Evolutionary conservation across 2,113 vertebrate genomes (phyloP), one percentile per base, ranked within the genome.

Genomic region (Psammodynastes pulverulentus): DNA sequence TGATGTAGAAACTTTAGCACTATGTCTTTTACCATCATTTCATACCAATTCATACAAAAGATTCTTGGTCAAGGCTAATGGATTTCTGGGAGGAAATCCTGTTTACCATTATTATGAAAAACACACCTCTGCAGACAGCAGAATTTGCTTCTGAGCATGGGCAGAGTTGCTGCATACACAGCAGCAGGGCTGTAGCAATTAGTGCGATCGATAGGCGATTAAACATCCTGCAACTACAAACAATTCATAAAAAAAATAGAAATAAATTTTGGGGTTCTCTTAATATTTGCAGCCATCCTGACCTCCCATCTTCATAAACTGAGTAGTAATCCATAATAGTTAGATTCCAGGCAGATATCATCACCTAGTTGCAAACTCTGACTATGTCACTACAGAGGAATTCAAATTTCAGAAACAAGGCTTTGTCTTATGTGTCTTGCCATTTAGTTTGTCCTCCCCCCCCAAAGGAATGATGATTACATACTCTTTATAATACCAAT

Each of bases 371-470:
- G 91, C 12, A 94, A 94, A n/a, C 91, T 56, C 96, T 84, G 90
- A 95, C 94, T 85, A 91, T 91, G 46, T 94, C 95, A 96, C 90
- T 92, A 89, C 93, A 26, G 88, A 93, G 94, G 91, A 95, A 94
- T 94, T 94, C 93, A 95, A 72, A 79, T 92, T 92, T 92, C 91
- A 92, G 95, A 95, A 95, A 95, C 93, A 95, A 84, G 94, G 93
- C 94, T 95, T 95, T 96, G 92, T 94, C 95, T 95, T 88, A 86
- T 94, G 91, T 92, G 79, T 92, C 89, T 94, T 96, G 95, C 95
- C 94, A 92, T 85, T 1, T 0, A 92, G 72, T 67, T 96, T 85
- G 34, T 85, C 56, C 56, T 26, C 7, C 17, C 15, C n/a, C 12
- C 26, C 93, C 87, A 94, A 92, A 91, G 93, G 92, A 19, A 54